phyloP scores from a whole-genome alignment of 2,113 vertebrate genomes.

The Rhinoderma darwinii region DNA sequence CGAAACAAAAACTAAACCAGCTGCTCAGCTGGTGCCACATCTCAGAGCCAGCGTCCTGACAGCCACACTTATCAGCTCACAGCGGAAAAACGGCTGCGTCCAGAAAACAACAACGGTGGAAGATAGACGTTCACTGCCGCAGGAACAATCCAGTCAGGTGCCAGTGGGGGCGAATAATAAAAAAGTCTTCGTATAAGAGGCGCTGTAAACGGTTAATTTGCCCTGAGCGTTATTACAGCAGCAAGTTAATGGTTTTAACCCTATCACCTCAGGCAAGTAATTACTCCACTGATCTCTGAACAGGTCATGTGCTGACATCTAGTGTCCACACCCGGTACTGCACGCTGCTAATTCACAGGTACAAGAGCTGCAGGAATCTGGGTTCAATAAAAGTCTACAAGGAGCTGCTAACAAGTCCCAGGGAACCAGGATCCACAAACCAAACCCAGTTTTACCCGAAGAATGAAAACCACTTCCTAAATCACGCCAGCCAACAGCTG shows the following conservation, averaged over 20 bases:
- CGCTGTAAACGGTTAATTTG: background rate
- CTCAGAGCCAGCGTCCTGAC: background rate
- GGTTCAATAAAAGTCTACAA: too few species aligned
- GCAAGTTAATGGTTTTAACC: slow-evolving; percentile 12
- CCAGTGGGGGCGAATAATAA: too few species aligned
- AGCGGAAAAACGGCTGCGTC: background rate
- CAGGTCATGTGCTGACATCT: slow-evolving; percentile 52
- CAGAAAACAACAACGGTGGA: background rate
- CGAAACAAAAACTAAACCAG: slow-evolving; percentile 2
- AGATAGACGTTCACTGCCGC: too few species aligned
- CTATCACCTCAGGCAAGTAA: background rate
- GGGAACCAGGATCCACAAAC: background rate
- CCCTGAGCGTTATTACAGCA: background rate
- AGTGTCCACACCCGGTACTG: background rate
- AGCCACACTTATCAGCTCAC: slow-evolving; percentile 4
- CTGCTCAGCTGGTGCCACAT: slow-evolving; percentile 9
- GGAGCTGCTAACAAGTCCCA: background rate
- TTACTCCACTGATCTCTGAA: background rate
- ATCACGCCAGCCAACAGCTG: background rate
- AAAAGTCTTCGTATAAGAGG: background rate
- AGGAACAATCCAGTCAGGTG: too few species aligned
- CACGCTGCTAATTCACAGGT: background rate
- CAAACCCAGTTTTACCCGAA: background rate
- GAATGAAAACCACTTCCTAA: background rate
- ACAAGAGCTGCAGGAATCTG: background rate